Percentiles rank a stretch among this genome's conserved stretches.
Evolutionary conservation across 2,888 invertebrate species (phyloP).

Genomic region (Cantharis nigra): DNA sequence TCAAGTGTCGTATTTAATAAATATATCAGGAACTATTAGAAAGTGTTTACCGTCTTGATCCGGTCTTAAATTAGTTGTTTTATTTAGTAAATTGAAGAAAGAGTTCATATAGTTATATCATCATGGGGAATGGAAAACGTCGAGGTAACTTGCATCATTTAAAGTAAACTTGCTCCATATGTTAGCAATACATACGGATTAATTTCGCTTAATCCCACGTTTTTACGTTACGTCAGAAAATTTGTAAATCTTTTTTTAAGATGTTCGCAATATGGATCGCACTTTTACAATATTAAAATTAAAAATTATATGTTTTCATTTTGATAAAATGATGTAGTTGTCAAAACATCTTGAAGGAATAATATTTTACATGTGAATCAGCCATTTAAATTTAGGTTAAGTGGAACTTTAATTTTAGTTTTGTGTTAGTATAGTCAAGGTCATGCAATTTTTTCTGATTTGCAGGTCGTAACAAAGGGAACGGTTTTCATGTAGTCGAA

Average conservation of each 20-base stretch:
- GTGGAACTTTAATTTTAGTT: background rate
- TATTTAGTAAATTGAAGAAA: constrained; percentile 60
- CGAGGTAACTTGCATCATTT: constrained; percentile 64
- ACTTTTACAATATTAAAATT: background rate
- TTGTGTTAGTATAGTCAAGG: background rate
- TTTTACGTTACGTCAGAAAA: constrained; percentile 1
- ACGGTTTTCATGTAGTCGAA: constrained; percentile 55
- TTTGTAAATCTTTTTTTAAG: background rate
- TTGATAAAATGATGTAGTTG: background rate
- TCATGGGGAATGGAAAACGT: constrained; percentile 79
- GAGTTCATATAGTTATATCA: constrained; percentile 49
- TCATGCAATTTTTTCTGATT: background rate
- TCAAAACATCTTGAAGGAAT: background rate
- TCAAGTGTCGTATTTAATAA: constrained; percentile 68
- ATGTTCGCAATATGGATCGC: background rate
- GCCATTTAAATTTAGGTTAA: background rate
- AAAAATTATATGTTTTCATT: background rate
- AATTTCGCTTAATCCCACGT: background rate
- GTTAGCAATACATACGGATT: background rate
- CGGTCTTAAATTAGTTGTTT: constrained; percentile 64
- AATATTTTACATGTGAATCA: background rate
- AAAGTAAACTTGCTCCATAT: background rate
- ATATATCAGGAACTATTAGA: constrained; percentile 71
- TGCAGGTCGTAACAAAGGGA: constrained; percentile 31
- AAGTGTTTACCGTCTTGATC: constrained; percentile 83